phyloP scores from a whole-genome alignment of 2,113 vertebrate genomes.

The Microtus montanus region DNA sequence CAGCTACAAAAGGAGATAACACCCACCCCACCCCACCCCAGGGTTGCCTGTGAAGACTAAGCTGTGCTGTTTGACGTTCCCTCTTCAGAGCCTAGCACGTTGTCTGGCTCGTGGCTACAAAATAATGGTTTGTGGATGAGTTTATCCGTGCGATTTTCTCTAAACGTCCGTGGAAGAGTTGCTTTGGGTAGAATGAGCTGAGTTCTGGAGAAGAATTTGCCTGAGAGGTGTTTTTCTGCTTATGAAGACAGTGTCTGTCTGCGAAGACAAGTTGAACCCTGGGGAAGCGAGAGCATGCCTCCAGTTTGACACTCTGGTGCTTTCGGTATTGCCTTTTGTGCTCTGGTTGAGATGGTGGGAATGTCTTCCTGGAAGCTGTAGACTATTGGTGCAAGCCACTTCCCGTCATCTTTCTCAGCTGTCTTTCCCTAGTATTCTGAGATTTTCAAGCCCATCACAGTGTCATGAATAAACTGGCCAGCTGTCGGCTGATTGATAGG shows the following conservation, averaged over 20 bases:
- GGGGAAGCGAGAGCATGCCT: conserved; percentile 14
- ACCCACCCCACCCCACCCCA: background rate
- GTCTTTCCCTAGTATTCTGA: background rate
- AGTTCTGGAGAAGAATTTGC: background rate
- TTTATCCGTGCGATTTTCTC: conserved; percentile 38
- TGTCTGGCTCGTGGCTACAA: background rate
- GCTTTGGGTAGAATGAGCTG: background rate
- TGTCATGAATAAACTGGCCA: background rate
- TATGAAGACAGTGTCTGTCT: conserved; percentile 31
- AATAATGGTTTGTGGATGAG: conserved; percentile 23
- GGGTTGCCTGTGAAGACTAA: background rate
- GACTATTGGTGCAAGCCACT: background rate
- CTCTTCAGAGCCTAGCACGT: background rate
- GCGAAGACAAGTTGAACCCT: conserved; percentile 32
- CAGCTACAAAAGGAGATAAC: background rate
- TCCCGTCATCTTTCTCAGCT: background rate
- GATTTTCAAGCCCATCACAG: background rate
- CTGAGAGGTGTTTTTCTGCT: background rate
- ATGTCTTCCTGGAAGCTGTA: background rate
- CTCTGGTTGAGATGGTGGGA: background rate
- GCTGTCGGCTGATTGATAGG: conserved; percentile 52
- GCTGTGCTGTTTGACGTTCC: background rate
- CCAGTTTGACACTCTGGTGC: background rate
- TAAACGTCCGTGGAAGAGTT: conserved; percentile 31
- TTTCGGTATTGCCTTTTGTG: conserved; percentile 36